Conservation (phyloP, 2,113 vertebrate genomes). For the Pollachius pollachius region DNA sequence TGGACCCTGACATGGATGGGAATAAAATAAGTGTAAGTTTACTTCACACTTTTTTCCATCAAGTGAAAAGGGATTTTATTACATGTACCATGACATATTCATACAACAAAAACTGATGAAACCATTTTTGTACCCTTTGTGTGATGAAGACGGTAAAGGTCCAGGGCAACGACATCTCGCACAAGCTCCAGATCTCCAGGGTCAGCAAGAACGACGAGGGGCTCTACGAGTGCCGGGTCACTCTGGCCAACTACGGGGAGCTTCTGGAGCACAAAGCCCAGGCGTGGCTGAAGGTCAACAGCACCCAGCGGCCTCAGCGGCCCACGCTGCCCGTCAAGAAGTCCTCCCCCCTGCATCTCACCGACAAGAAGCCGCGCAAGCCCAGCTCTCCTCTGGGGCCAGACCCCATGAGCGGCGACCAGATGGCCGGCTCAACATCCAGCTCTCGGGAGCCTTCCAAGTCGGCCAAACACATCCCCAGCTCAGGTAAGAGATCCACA, state of each 20-base stretch:
- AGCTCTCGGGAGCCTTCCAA: slow-evolving; percentile 85
- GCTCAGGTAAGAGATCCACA: slow-evolving; percentile 82
- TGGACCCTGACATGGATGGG: slow-evolving; percentile 75
- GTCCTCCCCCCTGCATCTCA: slow-evolving; percentile 89
- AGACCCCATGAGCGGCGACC: slow-evolving; percentile 81
- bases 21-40: slow-evolving; percentile 79
- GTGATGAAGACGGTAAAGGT: slow-evolving; percentile 90
- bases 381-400: slow-evolving; percentile 74
- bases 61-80: neutral
- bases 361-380: slow-evolving; percentile 88
- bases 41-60: neutral
- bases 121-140: neutral
- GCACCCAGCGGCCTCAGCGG: slow-evolving; percentile 81
- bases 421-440: slow-evolving; percentile 79
- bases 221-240: slow-evolving; percentile 91
- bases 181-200: slow-evolving; percentile 94
- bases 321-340: slow-evolving; percentile 78
- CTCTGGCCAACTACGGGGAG: slow-evolving; percentile 89
- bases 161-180: slow-evolving; percentile 97
- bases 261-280: slow-evolving; percentile 92
- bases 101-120: neutral
- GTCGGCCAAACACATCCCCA: slow-evolving; percentile 86
- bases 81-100: neutral
- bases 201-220: slow-evolving; percentile 92
- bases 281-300: slow-evolving; percentile 87